Base-by-base conservation (phyloP, 2,888 invertebrate genomes). In the Lymantria dispar region DNA sequence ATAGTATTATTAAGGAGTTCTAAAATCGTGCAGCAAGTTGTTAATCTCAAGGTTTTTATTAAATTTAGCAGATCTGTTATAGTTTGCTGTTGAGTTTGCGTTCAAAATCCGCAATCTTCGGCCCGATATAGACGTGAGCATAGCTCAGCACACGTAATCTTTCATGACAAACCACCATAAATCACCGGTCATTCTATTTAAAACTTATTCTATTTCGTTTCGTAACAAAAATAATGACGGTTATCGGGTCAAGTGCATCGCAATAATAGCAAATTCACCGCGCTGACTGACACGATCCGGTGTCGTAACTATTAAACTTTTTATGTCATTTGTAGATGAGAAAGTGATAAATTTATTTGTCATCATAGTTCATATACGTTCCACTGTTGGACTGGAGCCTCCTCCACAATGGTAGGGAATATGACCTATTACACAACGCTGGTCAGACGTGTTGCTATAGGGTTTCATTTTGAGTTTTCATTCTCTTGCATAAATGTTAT, bases 161-260 rank as follows among this genome's bases (percentile, higher is more conserved):
- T 48, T 51, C 61, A 50, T 64, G 54, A 45, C 47, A 45, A 51
- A 47, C 5, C 43, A 39, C 43, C 44, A 45, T 55, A 47, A 54
- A 52, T 48, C 46, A 12, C 41, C 29, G 43, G 15, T 45, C 43
- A 45, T 54, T 52, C 48, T 47, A 58, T 58, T 56, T 45, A 12
- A 39, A 40, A 14, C 40, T 14, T 50, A 60, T 50, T 54, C 49
- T 42, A 15, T 39, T 11, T 40, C 0, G 40, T 40, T 13, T 64
- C 56, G 54, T 58, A 59, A 64, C 50, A 11, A 51, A 60, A 55
- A 57, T 56, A 61, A 55, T 55, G 13, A 5, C 39, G 29, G 45
- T 64, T 50, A 54, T 31, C 58, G 54, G 78, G 77, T 78, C 78
- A 78, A 77, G 78, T 72, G 65, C 74, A 61, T 51, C 57, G 38